A percentile compares a stretch with the other conserved stretches of the same genome.
Conservation (phyloP, 2,888 invertebrate species). For the Habroteleia sp. region DNA sequence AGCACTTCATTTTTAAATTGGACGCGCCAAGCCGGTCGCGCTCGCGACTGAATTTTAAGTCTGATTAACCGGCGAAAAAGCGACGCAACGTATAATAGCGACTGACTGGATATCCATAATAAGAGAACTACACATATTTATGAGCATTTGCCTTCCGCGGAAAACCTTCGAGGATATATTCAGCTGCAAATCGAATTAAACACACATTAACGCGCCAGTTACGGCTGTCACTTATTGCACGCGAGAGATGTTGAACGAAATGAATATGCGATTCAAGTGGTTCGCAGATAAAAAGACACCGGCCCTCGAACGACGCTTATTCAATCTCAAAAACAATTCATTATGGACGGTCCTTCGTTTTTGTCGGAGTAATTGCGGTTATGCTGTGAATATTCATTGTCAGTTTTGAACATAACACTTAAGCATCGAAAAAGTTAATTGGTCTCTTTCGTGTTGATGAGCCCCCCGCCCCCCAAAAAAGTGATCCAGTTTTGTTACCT, state of each 20-base stretch:
- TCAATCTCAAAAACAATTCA: constrained; percentile 51
- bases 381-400: constrained; percentile 50
- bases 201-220: constrained; percentile 64
- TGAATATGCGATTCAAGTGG: constrained; percentile 61
- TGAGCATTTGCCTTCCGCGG: constrained; percentile 57
- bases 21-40: constrained; percentile 68
- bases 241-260: constrained; percentile 53
- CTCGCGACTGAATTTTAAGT: constrained; percentile 77
- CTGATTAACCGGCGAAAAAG: constrained; percentile 73
- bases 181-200: constrained; percentile 65
- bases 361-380: constrained; percentile 28
- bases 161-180: constrained; percentile 62
- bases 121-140: constrained; percentile 64
- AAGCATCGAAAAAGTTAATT: constrained; percentile 43
- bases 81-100: constrained; percentile 62
- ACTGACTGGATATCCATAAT: constrained; percentile 62
- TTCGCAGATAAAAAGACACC: constrained; percentile 44
- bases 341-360: constrained; percentile 38
- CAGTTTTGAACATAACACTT: constrained; percentile 28
- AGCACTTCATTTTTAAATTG: constrained; percentile 78
- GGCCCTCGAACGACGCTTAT: constrained; percentile 31
- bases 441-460: constrained; percentile 5
- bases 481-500: constrained; percentile 14
- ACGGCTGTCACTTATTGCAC: constrained; percentile 65
- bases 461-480: too few relatives aligned